A percentile compares a stretch with the other conserved stretches of the same genome.
Conservation (phyloP, 2,113 vertebrate species). For the Baryphthengus martii region DNA sequence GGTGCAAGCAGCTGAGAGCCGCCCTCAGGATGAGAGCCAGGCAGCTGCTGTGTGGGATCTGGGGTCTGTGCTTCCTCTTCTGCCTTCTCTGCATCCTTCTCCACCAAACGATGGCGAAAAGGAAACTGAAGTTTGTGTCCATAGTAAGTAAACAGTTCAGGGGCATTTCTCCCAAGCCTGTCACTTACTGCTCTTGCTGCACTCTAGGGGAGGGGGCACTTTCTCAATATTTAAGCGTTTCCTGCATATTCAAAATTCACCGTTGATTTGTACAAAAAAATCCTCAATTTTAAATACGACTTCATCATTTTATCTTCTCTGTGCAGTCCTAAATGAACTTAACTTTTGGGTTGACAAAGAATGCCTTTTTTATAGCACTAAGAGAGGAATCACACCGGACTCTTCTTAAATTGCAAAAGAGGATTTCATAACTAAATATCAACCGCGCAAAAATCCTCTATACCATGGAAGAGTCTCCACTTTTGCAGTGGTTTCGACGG, state of each 20-base stretch:
- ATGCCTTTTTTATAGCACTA: background rate
- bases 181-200: background rate
- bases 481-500: background rate
- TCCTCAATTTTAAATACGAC: background rate
- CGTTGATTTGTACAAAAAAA: background rate
- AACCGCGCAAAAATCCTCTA: background rate
- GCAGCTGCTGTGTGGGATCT: conserved; percentile 25
- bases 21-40: conserved; percentile 27
- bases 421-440: background rate
- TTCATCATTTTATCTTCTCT: background rate
- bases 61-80: conserved; percentile 32
- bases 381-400: background rate
- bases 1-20: background rate
- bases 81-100: conserved; percentile 46
- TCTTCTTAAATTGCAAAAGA: background rate
- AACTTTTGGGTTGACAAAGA: background rate
- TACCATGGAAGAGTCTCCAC: background rate
- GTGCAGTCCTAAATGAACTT: background rate
- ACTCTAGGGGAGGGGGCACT: background rate
- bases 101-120: conserved; percentile 23
- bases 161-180: background rate
- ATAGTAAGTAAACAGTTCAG: conserved; percentile 55
- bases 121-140: conserved; percentile 70
- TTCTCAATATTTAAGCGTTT: background rate
- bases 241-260: background rate